Conservation (phyloP, 2,113 vertebrate species). For the Brachypteracias leptosomus region DNA sequence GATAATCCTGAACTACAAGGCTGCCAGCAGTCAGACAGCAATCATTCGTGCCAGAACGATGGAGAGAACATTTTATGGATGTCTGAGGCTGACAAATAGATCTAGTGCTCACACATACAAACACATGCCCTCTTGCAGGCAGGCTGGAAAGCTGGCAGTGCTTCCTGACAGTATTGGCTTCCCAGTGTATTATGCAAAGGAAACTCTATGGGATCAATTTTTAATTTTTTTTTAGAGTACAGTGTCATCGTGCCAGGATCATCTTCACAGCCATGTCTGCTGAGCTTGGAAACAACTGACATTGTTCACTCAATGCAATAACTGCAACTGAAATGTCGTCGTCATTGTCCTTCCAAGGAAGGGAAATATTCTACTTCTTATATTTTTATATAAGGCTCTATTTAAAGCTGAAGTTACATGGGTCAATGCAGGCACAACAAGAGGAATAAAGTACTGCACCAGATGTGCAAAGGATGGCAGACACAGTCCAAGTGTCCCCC, state of each 20-base stretch:
- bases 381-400: not conserved
- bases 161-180: not conserved
- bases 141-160: slow-evolving; percentile 9
- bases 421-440: not conserved
- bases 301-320: not conserved
- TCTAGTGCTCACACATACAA: not conserved
- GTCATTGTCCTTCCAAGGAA: not conserved
- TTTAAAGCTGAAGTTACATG: not conserved
- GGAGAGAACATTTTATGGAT: not conserved
- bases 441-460: not conserved
- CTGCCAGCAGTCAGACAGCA: slow-evolving; percentile 45
- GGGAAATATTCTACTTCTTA: not conserved
- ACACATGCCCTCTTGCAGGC: not conserved
- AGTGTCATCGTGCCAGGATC: not conserved
- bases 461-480: not conserved
- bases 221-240: not conserved
- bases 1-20: slow-evolving; percentile 30
- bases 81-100: not conserved
- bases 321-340: not conserved
- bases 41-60: not conserved
- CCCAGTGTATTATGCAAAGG: not conserved
- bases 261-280: not conserved
- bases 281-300: not conserved
- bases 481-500: not conserved
- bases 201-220: not conserved